These are phyloP conservation scores for Cosmorhoe ocellata DNA, from an alignment of 2,888 invertebrate genomes.

Conservation along the genomic window DNA sequence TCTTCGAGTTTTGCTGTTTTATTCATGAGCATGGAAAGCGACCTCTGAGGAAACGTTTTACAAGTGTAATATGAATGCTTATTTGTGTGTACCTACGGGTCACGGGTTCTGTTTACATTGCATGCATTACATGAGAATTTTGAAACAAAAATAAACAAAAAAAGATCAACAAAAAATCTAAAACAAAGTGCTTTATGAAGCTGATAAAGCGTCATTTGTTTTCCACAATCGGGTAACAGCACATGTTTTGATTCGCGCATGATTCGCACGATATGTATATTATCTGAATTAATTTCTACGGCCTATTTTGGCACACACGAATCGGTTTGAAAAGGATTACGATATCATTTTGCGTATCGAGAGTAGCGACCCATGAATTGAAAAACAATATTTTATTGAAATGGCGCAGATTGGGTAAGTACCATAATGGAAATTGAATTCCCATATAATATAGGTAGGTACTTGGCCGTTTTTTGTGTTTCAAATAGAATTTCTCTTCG, in stretches of 20 bases:
- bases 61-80: constrained; percentile 19
- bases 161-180: not conserved
- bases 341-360: constrained; percentile 19
- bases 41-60: constrained; percentile 22
- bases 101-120: constrained; percentile 10
- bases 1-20: constrained; percentile 32
- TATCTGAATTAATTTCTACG: constrained; percentile 19
- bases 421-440: constrained; percentile 17
- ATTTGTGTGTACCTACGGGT: constrained; percentile 5
- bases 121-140: not conserved
- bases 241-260: constrained; percentile 21
- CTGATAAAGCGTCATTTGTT: constrained; percentile 11
- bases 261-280: constrained; percentile 10
- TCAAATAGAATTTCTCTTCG: constrained; percentile 19
- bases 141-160: not conserved
- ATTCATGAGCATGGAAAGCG: constrained; percentile 32
- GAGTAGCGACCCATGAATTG: constrained; percentile 11
- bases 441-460: too few species aligned
- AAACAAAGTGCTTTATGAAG: constrained; percentile 8
- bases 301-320: constrained; percentile 23
- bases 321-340: constrained; percentile 22
- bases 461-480: constrained; percentile 13
- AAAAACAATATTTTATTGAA: constrained; percentile 27
- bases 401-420: constrained; percentile 16
- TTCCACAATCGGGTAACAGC: constrained; percentile 22